A percentile compares a stretch with the other conserved stretches of the same genome.
Evolutionary conservation across 1,140 invertebrate genomes (phyloP).

Genomic region (Diorhabda elongata): DNA sequence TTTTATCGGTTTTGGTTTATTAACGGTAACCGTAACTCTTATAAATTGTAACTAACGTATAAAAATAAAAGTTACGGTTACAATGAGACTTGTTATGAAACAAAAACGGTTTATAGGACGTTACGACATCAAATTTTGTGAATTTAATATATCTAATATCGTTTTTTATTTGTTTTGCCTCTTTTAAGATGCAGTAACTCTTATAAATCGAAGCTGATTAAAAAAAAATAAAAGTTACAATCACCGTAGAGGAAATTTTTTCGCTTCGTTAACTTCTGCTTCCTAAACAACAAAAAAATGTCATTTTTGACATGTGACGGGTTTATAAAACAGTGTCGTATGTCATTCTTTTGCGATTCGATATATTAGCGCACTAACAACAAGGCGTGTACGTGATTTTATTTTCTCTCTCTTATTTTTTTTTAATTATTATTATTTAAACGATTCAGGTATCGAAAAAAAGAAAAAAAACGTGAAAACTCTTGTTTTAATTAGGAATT

Average conservation of each 20-base stretch:
- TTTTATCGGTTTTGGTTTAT: too few species aligned
- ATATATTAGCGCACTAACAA: conserved; percentile 2
- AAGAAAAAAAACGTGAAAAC: background rate
- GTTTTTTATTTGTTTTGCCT: background rate
- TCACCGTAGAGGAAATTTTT: background rate
- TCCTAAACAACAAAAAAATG: background rate
- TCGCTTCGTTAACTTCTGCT: background rate
- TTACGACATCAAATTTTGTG: too few species aligned
- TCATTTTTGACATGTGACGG: background rate
- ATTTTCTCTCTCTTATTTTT: background rate
- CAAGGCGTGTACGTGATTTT: background rate
- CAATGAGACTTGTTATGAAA: too few species aligned
- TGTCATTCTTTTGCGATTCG: background rate
- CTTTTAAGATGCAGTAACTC: background rate
- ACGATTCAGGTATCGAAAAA: background rate
- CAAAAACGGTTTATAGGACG: too few species aligned
- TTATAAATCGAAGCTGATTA: background rate
- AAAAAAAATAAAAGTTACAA: background rate
- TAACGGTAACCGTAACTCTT: background rate
- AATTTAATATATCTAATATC: background rate
- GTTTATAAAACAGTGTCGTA: background rate
- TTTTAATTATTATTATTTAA: background rate
- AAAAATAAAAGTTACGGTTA: background rate
- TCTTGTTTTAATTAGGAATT: background rate
- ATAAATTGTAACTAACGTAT: background rate